Evolutionary conservation across 2,797 vertebrate species (phyloP), one percentile per base, ranked within the genome.

Genomic region (Galago senegalensis): DNA sequence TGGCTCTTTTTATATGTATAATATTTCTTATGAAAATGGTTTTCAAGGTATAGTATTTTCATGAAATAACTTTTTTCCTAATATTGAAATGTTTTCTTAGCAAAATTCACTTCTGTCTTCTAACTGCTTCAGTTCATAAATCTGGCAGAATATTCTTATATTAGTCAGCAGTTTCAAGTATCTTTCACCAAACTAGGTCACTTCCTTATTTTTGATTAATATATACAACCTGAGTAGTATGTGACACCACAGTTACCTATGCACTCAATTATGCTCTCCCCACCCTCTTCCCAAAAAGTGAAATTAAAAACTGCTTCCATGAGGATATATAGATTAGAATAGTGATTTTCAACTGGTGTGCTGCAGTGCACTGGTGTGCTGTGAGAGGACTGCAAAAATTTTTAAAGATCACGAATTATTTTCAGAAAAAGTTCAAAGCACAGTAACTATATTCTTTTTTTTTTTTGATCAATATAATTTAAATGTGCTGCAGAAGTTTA

Each of bases 31-130:
- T 0, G 86, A 85, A 80, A 83, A 63, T 2, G 23, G 7, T 43
- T 86, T 95, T 46, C 89, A 91, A 95, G 56, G 49, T 86, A 67
- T 10, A 76, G 14, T 11, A 88, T 76, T 93, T 94, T 88, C 65
- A 84, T 31, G 18, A 94, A 94, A 49, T 83, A 91, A 89, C 16
- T 81, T 27, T 92, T 86, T 96, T 73, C 34, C 69, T 34, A 88
- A 9, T 56, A 93, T 49, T 49, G 16, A 34, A 21, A 67, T 29
- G 29, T 87, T 86, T 81, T 43, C 37, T 97, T 69, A 93, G 65
- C 43, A 91, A 91, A 46, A 93, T 76, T 96, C 58, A 90, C 60
- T 23, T 91, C 31, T 87, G 21, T 69, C 23, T 53, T 65, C 63
- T 69, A 95, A 87, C 1, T 85, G 58, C 88, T 87, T 96, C 2